These are phyloP conservation scores for Fringilla coelebs DNA, from an alignment of 2,797 vertebrate species.

Conservation along the genomic window DNA sequence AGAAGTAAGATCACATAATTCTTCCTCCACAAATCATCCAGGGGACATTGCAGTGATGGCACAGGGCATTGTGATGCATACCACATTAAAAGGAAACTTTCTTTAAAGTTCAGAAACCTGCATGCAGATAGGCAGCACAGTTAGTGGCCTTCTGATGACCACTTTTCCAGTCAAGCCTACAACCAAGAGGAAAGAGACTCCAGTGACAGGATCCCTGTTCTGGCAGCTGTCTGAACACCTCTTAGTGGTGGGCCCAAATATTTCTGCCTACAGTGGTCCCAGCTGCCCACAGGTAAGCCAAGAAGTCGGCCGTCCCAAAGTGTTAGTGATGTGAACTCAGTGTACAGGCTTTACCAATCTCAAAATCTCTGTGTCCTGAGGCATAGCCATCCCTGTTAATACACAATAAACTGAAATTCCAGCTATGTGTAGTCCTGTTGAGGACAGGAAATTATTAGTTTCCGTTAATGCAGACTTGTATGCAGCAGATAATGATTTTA, in stretches of 20 bases:
- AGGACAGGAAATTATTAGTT: not conserved
- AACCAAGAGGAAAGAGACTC: not conserved
- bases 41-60: not conserved
- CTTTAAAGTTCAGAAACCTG: not conserved
- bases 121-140: not conserved
- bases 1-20: not conserved
- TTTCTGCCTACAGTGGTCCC: not conserved
- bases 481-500: not conserved
- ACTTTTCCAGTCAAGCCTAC: not conserved
- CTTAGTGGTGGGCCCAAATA: not conserved
- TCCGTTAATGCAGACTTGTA: not conserved
- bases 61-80: not conserved
- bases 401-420: not conserved
- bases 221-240: not conserved
- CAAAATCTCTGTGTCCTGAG: not conserved
- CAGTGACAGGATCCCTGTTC: not conserved
- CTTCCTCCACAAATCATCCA: not conserved
- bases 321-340: not conserved
- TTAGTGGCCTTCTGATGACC: not conserved
- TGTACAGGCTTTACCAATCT: not conserved
- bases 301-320: not conserved
- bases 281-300: not conserved
- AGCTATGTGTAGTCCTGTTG: not conserved
- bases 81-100: not conserved
- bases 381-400: not conserved